A percentile compares a stretch with the other conserved stretches of the same genome.
phyloP scores from a whole-genome alignment of 2,888 invertebrate species.

The Chalcis sispes region DNA sequence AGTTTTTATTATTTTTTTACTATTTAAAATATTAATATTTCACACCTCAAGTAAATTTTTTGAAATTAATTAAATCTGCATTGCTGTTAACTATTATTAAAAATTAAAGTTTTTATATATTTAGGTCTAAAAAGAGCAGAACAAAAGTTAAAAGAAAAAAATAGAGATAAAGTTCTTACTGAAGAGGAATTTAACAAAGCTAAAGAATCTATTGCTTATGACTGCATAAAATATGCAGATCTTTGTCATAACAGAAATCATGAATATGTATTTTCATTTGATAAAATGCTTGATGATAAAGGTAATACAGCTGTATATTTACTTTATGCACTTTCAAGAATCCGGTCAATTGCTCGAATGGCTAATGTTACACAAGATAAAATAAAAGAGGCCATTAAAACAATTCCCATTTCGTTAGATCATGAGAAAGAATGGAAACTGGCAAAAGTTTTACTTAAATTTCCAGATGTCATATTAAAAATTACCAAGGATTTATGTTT shows the following conservation, averaged over 20 bases:
- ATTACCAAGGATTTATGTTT: slow-evolving; percentile 89
- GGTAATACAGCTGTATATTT: slow-evolving; percentile 99
- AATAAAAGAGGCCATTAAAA: slow-evolving; percentile 80
- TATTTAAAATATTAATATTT: background rate
- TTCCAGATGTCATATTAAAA: slow-evolving; percentile 91
- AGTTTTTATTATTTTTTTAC: background rate
- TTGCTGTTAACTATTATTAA: too few species aligned
- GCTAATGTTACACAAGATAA: slow-evolving; percentile 83
- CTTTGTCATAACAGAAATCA: slow-evolving; percentile 93
- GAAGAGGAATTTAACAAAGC: slow-evolving; percentile 88
- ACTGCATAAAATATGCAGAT: slow-evolving; percentile 99
- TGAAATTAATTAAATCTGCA: slow-evolving; percentile 13
- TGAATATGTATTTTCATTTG: slow-evolving; percentile 98
- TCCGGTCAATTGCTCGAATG: slow-evolving; percentile 91
- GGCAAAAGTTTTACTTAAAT: slow-evolving; percentile 89
- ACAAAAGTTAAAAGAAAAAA: slow-evolving; percentile 91
- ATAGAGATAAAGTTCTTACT: slow-evolving; percentile 88
- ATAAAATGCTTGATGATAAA: slow-evolving; percentile 98
- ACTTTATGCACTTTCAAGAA: slow-evolving; percentile 95
- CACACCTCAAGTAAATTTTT: slow-evolving; percentile 7
- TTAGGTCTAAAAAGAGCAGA: slow-evolving; percentile 84
- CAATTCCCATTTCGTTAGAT: slow-evolving; percentile 81
- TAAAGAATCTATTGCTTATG: slow-evolving; percentile 95
- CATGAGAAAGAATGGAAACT: slow-evolving; percentile 97
- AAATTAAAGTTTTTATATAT: too few species aligned